Evolutionary conservation across 2,888 invertebrate species (phyloP).

Genomic region (Plebejus argus): DNA sequence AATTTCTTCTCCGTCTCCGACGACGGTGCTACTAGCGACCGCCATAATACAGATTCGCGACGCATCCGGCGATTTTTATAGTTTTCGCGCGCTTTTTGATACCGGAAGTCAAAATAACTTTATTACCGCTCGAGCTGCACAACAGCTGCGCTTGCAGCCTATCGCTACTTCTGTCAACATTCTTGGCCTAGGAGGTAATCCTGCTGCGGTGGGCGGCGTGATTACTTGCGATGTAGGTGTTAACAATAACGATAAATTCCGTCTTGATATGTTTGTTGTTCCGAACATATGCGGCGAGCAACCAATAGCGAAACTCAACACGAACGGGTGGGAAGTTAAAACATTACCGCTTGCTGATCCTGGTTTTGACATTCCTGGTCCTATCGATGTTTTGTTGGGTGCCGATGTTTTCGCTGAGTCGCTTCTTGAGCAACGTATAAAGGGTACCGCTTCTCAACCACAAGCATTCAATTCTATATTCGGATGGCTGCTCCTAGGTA

Average conservation of each 20-base stretch:
- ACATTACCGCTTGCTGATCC: slow-evolving; percentile 34
- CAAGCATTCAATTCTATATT: slow-evolving; percentile 31
- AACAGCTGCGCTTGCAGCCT: background rate
- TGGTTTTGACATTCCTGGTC: slow-evolving; percentile 36
- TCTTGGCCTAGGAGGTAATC: background rate
- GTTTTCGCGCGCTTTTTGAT: background rate
- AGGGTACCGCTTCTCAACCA: slow-evolving; percentile 10
- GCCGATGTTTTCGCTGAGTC: slow-evolving; percentile 36
- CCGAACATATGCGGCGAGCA: slow-evolving; percentile 10
- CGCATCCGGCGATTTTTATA: background rate
- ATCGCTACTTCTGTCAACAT: background rate
- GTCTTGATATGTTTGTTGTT: background rate
- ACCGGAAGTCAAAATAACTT: background rate
- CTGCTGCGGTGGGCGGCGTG: background rate
- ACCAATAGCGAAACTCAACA: slow-evolving; percentile 14
- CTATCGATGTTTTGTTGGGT: slow-evolving; percentile 35
- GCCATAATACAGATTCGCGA: background rate
- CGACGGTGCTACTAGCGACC: background rate
- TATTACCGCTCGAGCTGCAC: background rate
- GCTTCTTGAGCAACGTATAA: background rate
- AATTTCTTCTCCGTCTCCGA: background rate
- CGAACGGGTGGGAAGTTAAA: slow-evolving; percentile 30
- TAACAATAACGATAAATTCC: background rate
- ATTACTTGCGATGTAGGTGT: background rate
- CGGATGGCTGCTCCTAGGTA: background rate